A percentile compares a stretch with the other conserved stretches of the same genome.
These are phyloP conservation scores for Microctonus hyperodae DNA, from an alignment of 2,888 invertebrate genomes.

Conservation along the genomic window DNA sequence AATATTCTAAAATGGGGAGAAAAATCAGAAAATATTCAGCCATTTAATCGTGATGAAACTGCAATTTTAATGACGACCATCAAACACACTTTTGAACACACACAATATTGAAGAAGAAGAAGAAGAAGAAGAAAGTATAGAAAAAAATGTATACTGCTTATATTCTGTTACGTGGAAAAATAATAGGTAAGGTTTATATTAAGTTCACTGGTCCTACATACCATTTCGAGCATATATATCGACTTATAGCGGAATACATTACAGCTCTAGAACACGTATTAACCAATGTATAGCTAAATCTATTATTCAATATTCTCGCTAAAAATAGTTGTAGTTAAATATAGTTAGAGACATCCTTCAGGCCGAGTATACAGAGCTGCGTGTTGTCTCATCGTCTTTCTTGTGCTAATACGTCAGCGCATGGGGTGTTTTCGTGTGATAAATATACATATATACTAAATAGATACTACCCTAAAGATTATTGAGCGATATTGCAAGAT, in stretches of 20 bases:
- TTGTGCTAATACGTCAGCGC: constrained; percentile 23
- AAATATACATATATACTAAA: neutral
- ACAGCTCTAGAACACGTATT: constrained; percentile 56
- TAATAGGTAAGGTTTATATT: neutral
- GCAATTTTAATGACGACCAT: neutral
- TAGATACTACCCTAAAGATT: neutral
- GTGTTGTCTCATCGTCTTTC: constrained; percentile 31
- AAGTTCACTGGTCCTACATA: constrained; percentile 37
- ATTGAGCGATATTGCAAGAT: neutral
- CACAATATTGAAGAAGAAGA: neutral
- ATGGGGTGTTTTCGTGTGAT: constrained; percentile 19
- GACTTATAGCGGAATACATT: constrained; percentile 48
- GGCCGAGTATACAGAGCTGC: constrained; percentile 36
- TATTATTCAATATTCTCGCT: constrained; percentile 56
- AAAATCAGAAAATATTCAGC: neutral
- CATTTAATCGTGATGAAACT: neutral
- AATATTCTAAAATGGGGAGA: neutral
- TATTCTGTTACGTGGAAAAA: neutral
- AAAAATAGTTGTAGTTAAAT: constrained; percentile 56
- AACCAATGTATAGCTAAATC: constrained; percentile 56
- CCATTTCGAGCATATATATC: constrained; percentile 50
- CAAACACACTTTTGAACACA: neutral
- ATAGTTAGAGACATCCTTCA: constrained; percentile 46
- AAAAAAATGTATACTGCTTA: neutral
- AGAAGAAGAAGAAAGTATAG: neutral